Evolutionary conservation across 2,113 vertebrate species (phyloP), one percentile per base, ranked within the genome.

Genomic region (Butorides virescens): DNA sequence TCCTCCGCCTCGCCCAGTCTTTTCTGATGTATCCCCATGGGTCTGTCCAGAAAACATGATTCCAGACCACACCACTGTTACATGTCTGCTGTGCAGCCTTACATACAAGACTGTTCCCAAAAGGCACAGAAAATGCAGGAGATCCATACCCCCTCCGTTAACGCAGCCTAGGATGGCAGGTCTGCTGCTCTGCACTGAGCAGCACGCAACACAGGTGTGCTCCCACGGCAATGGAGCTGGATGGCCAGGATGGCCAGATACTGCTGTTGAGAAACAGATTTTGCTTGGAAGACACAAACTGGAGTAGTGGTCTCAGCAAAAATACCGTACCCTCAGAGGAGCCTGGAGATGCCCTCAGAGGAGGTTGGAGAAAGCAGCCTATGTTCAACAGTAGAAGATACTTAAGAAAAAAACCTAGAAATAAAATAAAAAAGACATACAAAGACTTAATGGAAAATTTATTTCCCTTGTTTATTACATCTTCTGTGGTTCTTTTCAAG

Each of bases 161-260:
- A 49, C 0, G 1, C 67, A 72, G 16, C 26, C 63, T 46, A 13
- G 26, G 66, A 72, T 29, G n/a, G 11, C 0, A 0, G 3, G 15
- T 20, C 58, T 76, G 29, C 16, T 53, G 19, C 86, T 44, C 29
- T 32, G 36, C 19, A 9, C 36, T 37, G 36, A 56, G 55, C 65
- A 73, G 36, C 36, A 61, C 25, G 20, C 20, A 20, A 6, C 39
- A 42, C 5, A 65, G 17, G 9, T 23, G 15, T 70, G 29, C 39
- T 39, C 27, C 20, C 9, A 13, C 0, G 2, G 56, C 25, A 30
- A 4, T 19, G 9, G 42, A 42, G 42, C 42, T 42, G 42, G 42
- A 14, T 42, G 42, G 42, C 42, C 13, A 42, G 42, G 42, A 42
- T 42, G 42, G 42, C 42, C 42, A 42, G 37, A 53, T 59, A 42